A percentile compares a stretch with the other conserved stretches of the same genome.
phyloP scores from a whole-genome alignment of 1,140 invertebrate species.

The Lepidurus apus region DNA sequence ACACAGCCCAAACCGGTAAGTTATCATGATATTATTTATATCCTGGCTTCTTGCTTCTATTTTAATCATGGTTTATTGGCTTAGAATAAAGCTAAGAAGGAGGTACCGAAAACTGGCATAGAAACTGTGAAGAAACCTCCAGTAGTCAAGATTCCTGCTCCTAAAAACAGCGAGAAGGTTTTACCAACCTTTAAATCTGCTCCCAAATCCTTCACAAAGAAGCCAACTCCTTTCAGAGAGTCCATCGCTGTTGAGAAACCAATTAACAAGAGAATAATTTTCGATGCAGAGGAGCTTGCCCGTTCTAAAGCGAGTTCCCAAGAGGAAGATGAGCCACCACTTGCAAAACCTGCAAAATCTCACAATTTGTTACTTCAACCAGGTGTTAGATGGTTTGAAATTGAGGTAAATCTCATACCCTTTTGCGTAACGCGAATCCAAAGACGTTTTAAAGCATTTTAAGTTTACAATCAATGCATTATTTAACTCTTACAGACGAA shows the following conservation, averaged over 20 bases:
- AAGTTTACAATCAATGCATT: neutral
- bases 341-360: neutral
- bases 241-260: neutral
- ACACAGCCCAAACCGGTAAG: neutral
- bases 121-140: too few relatives aligned
- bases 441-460: neutral
- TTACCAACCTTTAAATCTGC: neutral
- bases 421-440: neutral
- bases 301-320: neutral
- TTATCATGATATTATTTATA: neutral
- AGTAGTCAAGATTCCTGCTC: too few relatives aligned
- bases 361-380: constrained; percentile 33
- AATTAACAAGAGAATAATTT: constrained; percentile 24
- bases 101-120: too few relatives aligned
- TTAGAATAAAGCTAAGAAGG: neutral
- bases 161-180: neutral
- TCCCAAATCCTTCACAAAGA: neutral
- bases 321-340: neutral
- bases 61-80: neutral
- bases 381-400: constrained; percentile 28
- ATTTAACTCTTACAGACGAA: constrained; percentile 20
- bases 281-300: constrained; percentile 8
- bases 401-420: neutral
- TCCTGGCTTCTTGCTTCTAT: neutral
- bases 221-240: neutral